Conservation (phyloP, 2,797 vertebrate genomes). For the Muscicapa comitata region DNA sequence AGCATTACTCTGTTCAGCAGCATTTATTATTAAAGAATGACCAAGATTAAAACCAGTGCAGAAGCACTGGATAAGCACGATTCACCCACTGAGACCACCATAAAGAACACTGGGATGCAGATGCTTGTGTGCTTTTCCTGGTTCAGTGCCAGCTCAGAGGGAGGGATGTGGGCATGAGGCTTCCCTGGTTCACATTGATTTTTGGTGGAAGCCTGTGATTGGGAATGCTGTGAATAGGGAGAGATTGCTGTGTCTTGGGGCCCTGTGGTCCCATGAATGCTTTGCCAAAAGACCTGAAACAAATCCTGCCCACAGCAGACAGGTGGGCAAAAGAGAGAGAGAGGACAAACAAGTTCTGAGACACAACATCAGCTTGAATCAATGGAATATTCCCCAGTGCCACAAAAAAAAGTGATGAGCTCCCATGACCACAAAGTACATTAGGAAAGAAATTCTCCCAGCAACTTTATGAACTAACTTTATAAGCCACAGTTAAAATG, state of each 20-base stretch:
- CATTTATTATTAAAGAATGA: constrained; percentile 30
- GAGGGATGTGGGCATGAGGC: not conserved
- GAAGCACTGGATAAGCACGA: not conserved
- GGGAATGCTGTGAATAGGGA: not conserved
- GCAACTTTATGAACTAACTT: constrained; percentile 42
- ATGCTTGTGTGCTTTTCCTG: not conserved
- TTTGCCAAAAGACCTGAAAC: not conserved
- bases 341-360: not conserved
- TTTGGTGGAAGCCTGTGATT: not conserved
- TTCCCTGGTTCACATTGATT: accelerated
- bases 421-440: not conserved
- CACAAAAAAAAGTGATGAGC: not conserved
- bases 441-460: not conserved
- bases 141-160: not conserved
- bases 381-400: accelerated
- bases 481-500: not conserved
- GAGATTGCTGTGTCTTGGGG: not conserved
- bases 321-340: not conserved
- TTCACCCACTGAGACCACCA: not conserved
- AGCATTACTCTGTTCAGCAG: not conserved
- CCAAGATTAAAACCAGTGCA: not conserved
- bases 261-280: not conserved
- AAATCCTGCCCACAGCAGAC: not conserved
- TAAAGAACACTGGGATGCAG: not conserved
- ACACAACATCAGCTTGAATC: not conserved